These are phyloP conservation scores for Trilocha varians DNA, from an alignment of 2,888 invertebrate genomes.

Conservation along the genomic window DNA sequence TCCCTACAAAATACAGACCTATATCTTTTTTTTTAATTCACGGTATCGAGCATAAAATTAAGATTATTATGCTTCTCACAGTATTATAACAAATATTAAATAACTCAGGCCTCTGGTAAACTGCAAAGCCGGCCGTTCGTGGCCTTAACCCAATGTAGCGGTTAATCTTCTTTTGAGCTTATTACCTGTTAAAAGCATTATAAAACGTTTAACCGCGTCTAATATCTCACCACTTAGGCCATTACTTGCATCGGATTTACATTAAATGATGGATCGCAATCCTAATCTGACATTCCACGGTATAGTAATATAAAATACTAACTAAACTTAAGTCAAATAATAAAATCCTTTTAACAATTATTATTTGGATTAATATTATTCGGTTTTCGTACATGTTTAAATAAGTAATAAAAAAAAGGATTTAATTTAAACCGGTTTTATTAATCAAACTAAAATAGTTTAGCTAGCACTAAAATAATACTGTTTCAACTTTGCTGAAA, in stretches of 20 bases:
- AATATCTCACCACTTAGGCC: not conserved
- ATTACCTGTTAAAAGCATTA: not conserved
- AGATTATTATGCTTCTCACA: no score
- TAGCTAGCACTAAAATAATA: slow-evolving; percentile 35
- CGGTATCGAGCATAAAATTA: no score
- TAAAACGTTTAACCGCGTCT: not conserved
- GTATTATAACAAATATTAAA: not conserved
- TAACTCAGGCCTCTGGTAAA: not conserved
- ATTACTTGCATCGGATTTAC: not conserved
- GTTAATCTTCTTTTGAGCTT: not conserved
- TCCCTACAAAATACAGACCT: no score
- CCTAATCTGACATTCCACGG: slow-evolving; percentile 1
- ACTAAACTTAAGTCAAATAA: no score
- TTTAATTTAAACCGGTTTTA: no score
- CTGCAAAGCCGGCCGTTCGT: not conserved
- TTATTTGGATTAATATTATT: no score
- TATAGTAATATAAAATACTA: no score
- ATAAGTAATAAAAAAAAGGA: no score
- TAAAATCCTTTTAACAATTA: no score
- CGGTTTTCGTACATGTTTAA: no score
- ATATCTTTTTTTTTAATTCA: no score
- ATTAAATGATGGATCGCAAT: not conserved
- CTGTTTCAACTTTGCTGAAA: slow-evolving; percentile 36
- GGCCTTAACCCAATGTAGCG: not conserved
- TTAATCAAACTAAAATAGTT: no score